phyloP scores from a whole-genome alignment of 2,888 invertebrate genomes.

The Antheraea yamamai region DNA sequence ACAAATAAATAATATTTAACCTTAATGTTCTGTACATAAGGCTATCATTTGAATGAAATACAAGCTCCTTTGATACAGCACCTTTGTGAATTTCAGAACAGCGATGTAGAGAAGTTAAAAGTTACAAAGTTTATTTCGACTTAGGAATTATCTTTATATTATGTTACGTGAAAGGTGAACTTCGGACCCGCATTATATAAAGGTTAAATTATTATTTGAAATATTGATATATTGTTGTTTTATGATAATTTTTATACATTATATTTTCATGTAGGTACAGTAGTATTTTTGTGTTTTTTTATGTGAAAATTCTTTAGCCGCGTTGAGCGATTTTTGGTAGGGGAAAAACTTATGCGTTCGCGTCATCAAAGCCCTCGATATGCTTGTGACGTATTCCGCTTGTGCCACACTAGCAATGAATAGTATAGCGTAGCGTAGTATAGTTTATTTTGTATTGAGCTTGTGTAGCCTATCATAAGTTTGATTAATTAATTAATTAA shows the following conservation, averaged over 20 bases:
- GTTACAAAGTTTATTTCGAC: constrained; percentile 53
- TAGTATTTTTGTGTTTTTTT: too few species aligned
- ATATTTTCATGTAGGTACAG: too few species aligned
- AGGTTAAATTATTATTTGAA: constrained; percentile 19
- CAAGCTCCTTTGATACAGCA: constrained; percentile 42
- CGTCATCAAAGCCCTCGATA: too few species aligned
- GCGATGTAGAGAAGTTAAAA: constrained; percentile 51
- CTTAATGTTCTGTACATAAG: constrained; percentile 19
- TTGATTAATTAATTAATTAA: too few species aligned
- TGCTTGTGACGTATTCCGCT: too few species aligned
- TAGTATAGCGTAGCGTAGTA: too few species aligned
- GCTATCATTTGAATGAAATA: constrained; percentile 24
- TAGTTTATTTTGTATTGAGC: too few species aligned
- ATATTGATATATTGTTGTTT: constrained; percentile 8
- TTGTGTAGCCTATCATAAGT: too few species aligned
- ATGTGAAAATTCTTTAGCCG: too few species aligned
- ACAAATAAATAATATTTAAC: constrained; percentile 26
- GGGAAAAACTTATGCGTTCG: too few species aligned
- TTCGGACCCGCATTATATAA: constrained; percentile 34
- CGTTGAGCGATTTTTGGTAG: too few species aligned
- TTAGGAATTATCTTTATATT: constrained; percentile 54
- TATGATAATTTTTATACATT: background rate
- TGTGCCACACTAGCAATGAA: too few species aligned
- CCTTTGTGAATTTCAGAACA: constrained; percentile 61
- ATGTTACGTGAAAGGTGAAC: constrained; percentile 45